These are phyloP conservation scores for Callinectes sapidus DNA, from an alignment of 2,888 invertebrate genomes.

Conservation along the genomic window DNA sequence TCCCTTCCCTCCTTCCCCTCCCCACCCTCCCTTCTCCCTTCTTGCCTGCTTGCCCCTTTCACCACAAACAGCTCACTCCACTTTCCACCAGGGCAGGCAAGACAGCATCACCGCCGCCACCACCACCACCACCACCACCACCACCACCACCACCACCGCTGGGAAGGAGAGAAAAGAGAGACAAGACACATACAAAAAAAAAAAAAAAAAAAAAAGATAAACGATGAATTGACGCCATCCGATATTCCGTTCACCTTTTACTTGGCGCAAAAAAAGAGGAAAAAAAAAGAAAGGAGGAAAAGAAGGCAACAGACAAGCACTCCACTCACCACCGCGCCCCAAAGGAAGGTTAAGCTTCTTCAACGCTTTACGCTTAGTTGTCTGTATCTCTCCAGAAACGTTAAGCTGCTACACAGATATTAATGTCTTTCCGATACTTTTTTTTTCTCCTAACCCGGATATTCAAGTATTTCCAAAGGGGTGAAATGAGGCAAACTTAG, in stretches of 20 bases:
- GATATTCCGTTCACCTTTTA: constrained; percentile 28
- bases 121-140: neutral
- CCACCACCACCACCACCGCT: too few species aligned
- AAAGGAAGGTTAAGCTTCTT: neutral
- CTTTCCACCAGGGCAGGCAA: neutral
- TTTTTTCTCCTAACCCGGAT: too few species aligned
- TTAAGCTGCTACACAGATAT: neutral
- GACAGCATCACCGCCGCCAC: too few species aligned
- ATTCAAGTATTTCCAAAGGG: neutral
- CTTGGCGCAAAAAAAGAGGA: neutral
- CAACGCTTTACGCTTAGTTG: neutral
- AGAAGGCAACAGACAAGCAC: neutral
- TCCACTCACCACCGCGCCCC: neutral
- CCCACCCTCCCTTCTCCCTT: neutral
- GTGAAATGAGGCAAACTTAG: neutral
- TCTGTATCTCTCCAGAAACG: neutral
- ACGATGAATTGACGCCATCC: constrained; percentile 7
- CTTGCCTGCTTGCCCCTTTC: constrained; percentile 2
- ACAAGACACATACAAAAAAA: neutral
- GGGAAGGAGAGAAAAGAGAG: constrained; percentile 3
- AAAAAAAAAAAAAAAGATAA: neutral
- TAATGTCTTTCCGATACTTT: neutral
- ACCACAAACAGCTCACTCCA: constrained; percentile 31
- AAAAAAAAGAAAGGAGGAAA: neutral
- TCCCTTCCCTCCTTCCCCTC: neutral